Conservation (phyloP, 2,797 vertebrate species). For the Loriculus beryllinus region DNA sequence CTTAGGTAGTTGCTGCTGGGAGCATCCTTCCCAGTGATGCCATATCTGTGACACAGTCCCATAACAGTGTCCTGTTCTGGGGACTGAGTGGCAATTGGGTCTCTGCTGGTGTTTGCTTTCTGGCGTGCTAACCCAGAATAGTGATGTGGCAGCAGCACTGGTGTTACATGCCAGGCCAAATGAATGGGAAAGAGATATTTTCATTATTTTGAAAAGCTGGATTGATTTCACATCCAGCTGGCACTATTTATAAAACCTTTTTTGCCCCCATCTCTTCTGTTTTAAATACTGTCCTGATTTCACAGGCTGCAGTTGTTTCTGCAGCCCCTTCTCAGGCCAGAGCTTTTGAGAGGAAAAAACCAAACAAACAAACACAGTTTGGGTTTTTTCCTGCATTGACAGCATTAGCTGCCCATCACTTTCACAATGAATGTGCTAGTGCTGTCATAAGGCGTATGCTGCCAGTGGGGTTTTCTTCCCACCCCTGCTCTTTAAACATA, state of each 20-base stretch:
- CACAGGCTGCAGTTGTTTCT: neutral
- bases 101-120: neutral
- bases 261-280: neutral
- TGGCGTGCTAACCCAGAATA: neutral
- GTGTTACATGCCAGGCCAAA: slow-evolving; percentile 19
- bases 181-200: slow-evolving; percentile 49
- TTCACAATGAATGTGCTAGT: slow-evolving; percentile 4
- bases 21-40: neutral
- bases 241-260: neutral
- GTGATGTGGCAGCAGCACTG: neutral
- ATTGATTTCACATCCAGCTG: slow-evolving; percentile 29
- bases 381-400: neutral
- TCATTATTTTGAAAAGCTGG: slow-evolving; percentile 40
- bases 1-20: neutral
- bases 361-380: neutral
- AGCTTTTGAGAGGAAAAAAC: neutral
- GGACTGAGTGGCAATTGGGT: neutral
- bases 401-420: slow-evolving; percentile 31
- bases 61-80: neutral
- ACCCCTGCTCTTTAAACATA: slow-evolving; percentile 8
- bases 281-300: neutral
- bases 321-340: slow-evolving; percentile 25
- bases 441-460: slow-evolving; percentile 1
- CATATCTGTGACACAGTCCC: neutral
- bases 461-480: slow-evolving; percentile 12